These are phyloP conservation scores for Tragelaphus scriptus DNA, from an alignment of 2,113 vertebrate genomes.

Conservation along the genomic window DNA sequence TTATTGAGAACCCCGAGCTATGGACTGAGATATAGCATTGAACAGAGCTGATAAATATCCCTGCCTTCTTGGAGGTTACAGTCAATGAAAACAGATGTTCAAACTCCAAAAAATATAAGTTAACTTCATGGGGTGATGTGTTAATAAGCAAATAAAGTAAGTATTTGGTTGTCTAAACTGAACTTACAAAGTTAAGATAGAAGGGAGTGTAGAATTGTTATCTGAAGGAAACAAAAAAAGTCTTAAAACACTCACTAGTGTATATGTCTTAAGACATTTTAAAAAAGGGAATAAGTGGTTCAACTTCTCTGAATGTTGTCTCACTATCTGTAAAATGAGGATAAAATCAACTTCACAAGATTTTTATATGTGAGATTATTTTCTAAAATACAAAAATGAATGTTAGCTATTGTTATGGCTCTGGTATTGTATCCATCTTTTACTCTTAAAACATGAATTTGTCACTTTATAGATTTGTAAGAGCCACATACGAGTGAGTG, in stretches of 20 bases:
- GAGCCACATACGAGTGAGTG: background rate
- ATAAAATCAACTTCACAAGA: background rate
- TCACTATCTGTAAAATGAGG: background rate
- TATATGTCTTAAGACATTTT: background rate
- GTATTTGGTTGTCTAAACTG: background rate
- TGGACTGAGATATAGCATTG: background rate
- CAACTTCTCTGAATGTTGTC: background rate
- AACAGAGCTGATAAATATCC: background rate
- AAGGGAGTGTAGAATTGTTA: background rate
- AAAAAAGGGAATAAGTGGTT: background rate
- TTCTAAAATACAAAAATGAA: slow-evolving; percentile 14
- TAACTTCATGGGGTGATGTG: background rate
- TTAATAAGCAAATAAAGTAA: background rate
- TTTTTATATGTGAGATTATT: background rate
- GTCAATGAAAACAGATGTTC: background rate
- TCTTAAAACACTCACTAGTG: background rate
- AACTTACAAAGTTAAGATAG: background rate
- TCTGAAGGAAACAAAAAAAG: background rate
- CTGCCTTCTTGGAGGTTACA: background rate
- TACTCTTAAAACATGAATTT: background rate
- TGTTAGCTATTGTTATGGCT: background rate
- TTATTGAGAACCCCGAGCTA: background rate
- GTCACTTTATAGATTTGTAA: background rate
- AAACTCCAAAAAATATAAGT: background rate
- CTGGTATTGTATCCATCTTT: background rate